phyloP scores from a whole-genome alignment of 2,113 vertebrate species.

The Gallinago media region DNA sequence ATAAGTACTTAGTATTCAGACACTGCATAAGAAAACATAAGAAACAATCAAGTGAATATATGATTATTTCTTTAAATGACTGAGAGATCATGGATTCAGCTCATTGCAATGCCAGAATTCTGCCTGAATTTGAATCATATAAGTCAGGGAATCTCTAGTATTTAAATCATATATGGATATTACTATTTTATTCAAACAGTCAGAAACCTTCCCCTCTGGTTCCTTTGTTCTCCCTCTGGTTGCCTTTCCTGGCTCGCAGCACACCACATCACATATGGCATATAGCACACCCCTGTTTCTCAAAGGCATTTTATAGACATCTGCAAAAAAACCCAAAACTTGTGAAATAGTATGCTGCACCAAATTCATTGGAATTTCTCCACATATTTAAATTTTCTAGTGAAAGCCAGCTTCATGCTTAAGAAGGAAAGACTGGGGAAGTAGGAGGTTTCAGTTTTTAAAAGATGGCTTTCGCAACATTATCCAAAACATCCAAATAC shows the following conservation, averaged over 20 bases:
- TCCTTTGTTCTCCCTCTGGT: neutral
- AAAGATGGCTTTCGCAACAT: neutral
- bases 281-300: accelerated
- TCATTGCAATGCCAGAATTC: neutral
- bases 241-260: neutral
- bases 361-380: neutral
- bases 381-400: neutral
- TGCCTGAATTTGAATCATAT: neutral
- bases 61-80: neutral
- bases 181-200: neutral
- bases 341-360: neutral
- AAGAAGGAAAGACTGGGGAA: neutral
- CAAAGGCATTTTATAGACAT: neutral
- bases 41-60: accelerated
- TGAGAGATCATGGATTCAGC: neutral
- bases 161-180: neutral
- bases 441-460: neutral
- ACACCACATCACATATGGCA: accelerated
- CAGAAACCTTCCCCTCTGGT: neutral
- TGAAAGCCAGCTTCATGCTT: neutral
- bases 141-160: neutral
- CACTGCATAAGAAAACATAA: neutral
- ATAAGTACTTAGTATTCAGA: neutral
- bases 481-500: neutral
- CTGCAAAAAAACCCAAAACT: neutral